Conservation (phyloP, 1,140 invertebrate genomes). For the Diachasmimorpha longicaudata region DNA sequence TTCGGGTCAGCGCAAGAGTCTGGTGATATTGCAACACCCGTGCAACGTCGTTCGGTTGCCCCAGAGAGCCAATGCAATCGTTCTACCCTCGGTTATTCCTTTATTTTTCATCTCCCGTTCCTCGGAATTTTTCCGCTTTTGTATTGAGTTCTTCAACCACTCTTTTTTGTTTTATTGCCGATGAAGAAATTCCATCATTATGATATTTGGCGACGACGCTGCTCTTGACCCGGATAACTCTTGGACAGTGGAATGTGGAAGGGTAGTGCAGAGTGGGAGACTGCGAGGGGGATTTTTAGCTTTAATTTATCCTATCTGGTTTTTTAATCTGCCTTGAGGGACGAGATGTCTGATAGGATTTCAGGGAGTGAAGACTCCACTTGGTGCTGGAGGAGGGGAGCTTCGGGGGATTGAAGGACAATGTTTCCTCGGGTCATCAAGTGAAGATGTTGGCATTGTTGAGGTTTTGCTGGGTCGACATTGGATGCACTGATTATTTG, state of each 20-base stretch:
- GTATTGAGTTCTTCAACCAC: neutral
- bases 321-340: neutral
- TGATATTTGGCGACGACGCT: neutral
- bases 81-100: neutral
- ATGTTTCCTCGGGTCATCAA: neutral
- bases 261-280: neutral
- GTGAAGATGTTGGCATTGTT: neutral
- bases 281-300: neutral
- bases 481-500: neutral
- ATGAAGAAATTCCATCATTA: constrained; percentile 14
- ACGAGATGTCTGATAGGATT: neutral
- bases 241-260: neutral
- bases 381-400: neutral
- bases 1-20: constrained; percentile 12
- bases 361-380: neutral
- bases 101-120: constrained; percentile 15
- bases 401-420: neutral
- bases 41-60: no score
- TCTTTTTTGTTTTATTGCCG: neutral
- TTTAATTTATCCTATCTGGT: neutral
- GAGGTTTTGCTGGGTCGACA: neutral
- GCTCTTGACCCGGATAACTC: neutral
- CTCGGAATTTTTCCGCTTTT: neutral
- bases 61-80: neutral
- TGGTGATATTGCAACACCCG: neutral